Conservation (phyloP, 2,888 invertebrate species). For the Volucella inanis region DNA sequence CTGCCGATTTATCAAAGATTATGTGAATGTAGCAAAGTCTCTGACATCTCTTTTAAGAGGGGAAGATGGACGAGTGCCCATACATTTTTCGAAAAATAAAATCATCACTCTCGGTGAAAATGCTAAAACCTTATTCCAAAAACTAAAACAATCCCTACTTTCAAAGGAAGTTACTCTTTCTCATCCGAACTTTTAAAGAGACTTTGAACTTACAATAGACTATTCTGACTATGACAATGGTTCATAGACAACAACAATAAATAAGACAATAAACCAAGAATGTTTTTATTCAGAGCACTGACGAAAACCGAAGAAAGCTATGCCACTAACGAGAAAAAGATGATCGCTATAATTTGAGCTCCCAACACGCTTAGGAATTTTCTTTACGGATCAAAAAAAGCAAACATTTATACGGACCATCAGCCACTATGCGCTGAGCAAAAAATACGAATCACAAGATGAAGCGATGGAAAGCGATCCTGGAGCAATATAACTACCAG, state of each 20-base stretch:
- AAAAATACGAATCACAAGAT: slow-evolving; percentile 16
- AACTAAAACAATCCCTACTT: slow-evolving; percentile 40
- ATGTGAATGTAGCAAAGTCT: slow-evolving; percentile 37
- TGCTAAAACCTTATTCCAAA: slow-evolving; percentile 38
- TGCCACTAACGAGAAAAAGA: too few species aligned
- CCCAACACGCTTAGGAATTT: too few species aligned
- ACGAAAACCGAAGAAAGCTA: too few species aligned
- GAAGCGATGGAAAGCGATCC: too few species aligned
- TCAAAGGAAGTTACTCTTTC: slow-evolving; percentile 51
- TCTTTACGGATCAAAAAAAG: too few species aligned
- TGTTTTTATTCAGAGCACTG: too few species aligned
- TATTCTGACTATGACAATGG: slow-evolving; percentile 44
- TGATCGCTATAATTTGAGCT: too few species aligned
- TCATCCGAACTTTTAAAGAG: slow-evolving; percentile 40
- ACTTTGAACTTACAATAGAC: slow-evolving; percentile 47
- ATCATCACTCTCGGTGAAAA: slow-evolving; percentile 19
- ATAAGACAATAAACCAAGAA: not conserved
- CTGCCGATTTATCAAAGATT: slow-evolving; percentile 37
- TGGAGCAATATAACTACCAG: slow-evolving; percentile 3
- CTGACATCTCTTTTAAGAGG: too few species aligned
- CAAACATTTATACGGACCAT: too few species aligned
- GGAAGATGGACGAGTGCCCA: slow-evolving; percentile 52
- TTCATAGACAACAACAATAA: slow-evolving; percentile 5
- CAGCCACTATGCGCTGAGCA: slow-evolving; percentile 15
- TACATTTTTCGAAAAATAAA: slow-evolving; percentile 41